A percentile compares a stretch with the other conserved stretches of the same genome.
These are phyloP conservation scores for Drosophila ananassae DNA, from an alignment of 1,140 invertebrate species.

Conservation along the genomic window DNA sequence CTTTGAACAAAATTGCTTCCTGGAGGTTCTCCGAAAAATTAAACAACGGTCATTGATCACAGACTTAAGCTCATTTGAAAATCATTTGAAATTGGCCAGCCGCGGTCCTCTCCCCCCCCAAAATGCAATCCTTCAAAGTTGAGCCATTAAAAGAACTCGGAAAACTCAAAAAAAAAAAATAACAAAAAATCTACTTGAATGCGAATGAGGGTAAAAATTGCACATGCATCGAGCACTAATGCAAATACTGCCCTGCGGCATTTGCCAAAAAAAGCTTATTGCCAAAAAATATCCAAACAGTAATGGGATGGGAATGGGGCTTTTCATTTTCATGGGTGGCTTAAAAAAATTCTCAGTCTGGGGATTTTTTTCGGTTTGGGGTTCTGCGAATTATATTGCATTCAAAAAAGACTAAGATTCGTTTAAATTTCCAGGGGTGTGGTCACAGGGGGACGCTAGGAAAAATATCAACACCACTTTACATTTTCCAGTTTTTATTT, in stretches of 20 bases:
- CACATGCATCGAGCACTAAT: slow-evolving; percentile 54
- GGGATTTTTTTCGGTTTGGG: background rate
- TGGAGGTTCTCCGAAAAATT: background rate
- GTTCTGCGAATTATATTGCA: slow-evolving; percentile 61
- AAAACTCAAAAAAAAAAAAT: background rate
- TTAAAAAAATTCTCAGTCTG: slow-evolving; percentile 4
- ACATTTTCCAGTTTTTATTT: slow-evolving; percentile 2
- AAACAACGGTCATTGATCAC: slow-evolving; percentile 8
- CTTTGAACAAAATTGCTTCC: background rate
- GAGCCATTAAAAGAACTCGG: slow-evolving; percentile 27
- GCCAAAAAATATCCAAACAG: slow-evolving; percentile 55
- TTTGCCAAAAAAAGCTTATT: slow-evolving; percentile 67
- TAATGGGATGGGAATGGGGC: background rate
- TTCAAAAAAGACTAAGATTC: slow-evolving; percentile 65
- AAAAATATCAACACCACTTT: slow-evolving; percentile 67
- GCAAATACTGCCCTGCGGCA: slow-evolving; percentile 76
- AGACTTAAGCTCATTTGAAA: slow-evolving; percentile 38
- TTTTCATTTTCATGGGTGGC: background rate
- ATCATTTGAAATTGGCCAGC: slow-evolving; percentile 24
- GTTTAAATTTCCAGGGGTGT: slow-evolving; percentile 2
- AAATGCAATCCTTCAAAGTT: slow-evolving; percentile 39
- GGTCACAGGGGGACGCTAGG: slow-evolving; percentile 42
- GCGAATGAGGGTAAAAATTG: slow-evolving; percentile 45
- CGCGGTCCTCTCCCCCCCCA: background rate
- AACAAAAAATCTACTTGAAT: background rate